Base-by-base conservation (phyloP, 1,140 invertebrate species). In the Thrips palmi region DNA sequence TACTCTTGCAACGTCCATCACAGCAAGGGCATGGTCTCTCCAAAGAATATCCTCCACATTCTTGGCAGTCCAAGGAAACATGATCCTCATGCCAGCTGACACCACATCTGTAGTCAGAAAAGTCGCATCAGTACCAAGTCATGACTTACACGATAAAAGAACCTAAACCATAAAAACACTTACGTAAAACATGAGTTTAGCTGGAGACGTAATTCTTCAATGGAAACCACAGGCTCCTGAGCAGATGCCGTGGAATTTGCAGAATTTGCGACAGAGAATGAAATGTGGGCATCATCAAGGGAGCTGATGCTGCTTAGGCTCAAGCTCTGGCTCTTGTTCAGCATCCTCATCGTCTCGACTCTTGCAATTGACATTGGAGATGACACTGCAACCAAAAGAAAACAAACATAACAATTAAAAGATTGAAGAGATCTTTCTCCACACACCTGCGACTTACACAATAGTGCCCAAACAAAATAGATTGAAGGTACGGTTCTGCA, bases 71-170 rank as follows among this genome's bases (percentile, higher is more conserved):
- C 6, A 81, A 54, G 3, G 77, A 79, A 11, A 81, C 74, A 49
- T 84, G 78, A 40, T 77, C 68, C 47, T 83, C 74, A 45, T 65
- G 68, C 82, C 82, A 86, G 47, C 73, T 77, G 2, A 84, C 77
- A 17, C 80, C 79, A 57, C 81, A 86, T 49, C 73, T 76, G 54
- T 17, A 57, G 43, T 31, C 15, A 42, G 35, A 31, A 36, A 42
- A 35, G 2, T 15, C 10, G 2, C 14, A 15, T 24, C 22, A 24
- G 22, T 37, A 3, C 22, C 20, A 31, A 39, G 17, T 33, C 6
- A 33, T 2, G 11, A 2, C 12, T 31, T 17, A 8, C 11, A 23
- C 8, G 17, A 27, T 25, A 27, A 23, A 8, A 10, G 18, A 33
- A 33, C 11, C 14, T n/a, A 12, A 38, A 8, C 11, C 17, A 34